These are phyloP conservation scores for Natator depressus DNA, from an alignment of 2,113 vertebrate genomes.

Conservation along the genomic window DNA sequence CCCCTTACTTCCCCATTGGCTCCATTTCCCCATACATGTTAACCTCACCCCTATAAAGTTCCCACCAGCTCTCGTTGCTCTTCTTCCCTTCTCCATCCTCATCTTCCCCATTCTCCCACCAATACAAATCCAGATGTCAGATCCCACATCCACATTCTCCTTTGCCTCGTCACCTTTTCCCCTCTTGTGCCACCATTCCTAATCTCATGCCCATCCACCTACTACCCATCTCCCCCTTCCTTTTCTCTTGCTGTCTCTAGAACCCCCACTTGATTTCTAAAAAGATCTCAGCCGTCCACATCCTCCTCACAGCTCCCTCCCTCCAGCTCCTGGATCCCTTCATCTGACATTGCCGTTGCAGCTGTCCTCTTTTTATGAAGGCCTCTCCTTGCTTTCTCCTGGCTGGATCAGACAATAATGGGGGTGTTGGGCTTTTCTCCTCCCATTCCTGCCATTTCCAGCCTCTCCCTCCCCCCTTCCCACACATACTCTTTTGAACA, in stretches of 20 bases:
- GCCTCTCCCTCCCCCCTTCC: too few relatives aligned
- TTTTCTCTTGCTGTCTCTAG: too few relatives aligned
- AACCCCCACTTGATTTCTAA: neutral
- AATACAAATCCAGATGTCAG: neutral
- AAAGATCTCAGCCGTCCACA: neutral
- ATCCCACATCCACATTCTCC: neutral
- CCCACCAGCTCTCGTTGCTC: neutral
- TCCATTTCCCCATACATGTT: neutral
- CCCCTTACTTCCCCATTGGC: neutral
- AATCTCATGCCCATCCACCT: neutral
- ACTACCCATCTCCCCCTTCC: too few relatives aligned
- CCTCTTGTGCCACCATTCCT: neutral
- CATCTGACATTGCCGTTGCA: neutral
- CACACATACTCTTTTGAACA: too few relatives aligned
- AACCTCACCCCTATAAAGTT: neutral
- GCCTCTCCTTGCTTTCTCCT: too few relatives aligned
- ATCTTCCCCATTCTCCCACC: neutral
- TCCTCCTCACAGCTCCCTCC: too few relatives aligned
- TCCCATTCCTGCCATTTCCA: too few relatives aligned
- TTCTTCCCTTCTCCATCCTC: neutral
- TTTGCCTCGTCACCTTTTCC: neutral
- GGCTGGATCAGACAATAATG: too few relatives aligned
- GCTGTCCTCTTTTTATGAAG: neutral
- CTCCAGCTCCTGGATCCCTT: neutral
- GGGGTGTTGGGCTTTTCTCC: too few relatives aligned